These are phyloP conservation scores for Hyaena hyaena DNA, from an alignment of 2,113 vertebrate genomes.

Conservation along the genomic window DNA sequence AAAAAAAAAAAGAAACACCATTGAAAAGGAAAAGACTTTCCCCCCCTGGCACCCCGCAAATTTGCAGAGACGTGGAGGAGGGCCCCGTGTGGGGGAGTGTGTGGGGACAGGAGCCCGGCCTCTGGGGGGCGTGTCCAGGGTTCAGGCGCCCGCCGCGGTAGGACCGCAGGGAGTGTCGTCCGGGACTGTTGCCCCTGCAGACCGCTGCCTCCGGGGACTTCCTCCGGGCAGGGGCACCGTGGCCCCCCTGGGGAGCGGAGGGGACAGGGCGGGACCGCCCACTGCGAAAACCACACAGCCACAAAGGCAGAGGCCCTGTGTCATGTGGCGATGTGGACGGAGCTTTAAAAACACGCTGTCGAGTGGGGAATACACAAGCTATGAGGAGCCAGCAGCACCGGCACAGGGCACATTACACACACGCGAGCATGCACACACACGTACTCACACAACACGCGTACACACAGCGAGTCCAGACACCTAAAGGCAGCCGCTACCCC, in stretches of 20 bases:
- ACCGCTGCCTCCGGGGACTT: neutral
- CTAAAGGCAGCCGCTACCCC: neutral
- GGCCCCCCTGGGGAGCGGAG: neutral
- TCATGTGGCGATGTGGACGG: neutral
- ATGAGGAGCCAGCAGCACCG: neutral
- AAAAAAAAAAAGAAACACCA: too few relatives aligned
- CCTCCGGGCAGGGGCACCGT: too few relatives aligned
- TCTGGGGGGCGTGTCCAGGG: neutral
- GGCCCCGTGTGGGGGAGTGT: neutral
- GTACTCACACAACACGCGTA: neutral
- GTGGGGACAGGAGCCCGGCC: neutral
- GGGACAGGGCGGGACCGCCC: neutral
- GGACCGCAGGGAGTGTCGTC: neutral
- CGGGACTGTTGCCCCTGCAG: neutral
- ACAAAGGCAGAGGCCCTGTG: neutral
- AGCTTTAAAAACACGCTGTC: neutral
- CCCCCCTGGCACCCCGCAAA: neutral
- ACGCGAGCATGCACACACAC: neutral
- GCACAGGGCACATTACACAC: neutral
- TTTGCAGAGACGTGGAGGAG: neutral
- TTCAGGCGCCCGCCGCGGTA: accelerated
- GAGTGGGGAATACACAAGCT: neutral
- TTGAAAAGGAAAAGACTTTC: neutral
- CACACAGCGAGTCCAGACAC: neutral
- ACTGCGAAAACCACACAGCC: neutral